These are phyloP conservation scores for Enteromius anoplus DNA, from an alignment of 2,797 vertebrate species.

Conservation along the genomic window DNA sequence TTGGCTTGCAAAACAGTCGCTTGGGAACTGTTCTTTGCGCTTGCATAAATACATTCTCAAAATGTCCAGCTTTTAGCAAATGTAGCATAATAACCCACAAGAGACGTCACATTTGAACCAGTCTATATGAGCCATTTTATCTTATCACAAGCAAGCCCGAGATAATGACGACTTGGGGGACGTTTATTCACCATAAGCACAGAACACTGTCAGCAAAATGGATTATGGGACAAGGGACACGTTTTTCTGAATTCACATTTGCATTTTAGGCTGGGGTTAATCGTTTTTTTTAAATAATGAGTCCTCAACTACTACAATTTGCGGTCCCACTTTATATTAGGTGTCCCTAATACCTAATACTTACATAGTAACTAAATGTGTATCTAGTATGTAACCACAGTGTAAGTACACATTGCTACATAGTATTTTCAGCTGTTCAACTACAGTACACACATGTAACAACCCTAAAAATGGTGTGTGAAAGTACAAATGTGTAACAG, in stretches of 20 bases:
- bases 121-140: background rate
- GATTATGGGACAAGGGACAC: background rate
- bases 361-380: too few relatives aligned
- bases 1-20: conserved; percentile 33
- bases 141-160: conserved; percentile 12
- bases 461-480: too few relatives aligned
- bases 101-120: conserved; percentile 28
- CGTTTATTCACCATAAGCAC: conserved; percentile 8
- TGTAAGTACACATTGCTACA: too few relatives aligned
- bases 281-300: background rate
- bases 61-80: conserved; percentile 16
- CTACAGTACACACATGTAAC: too few relatives aligned
- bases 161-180: conserved; percentile 34
- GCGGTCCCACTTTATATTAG: too few relatives aligned
- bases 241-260: background rate
- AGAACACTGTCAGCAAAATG: background rate
- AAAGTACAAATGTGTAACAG: too few relatives aligned
- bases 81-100: conserved; percentile 17
- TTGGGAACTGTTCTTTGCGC: background rate
- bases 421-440: too few relatives aligned
- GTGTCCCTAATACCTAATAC: too few relatives aligned
- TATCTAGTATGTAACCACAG: too few relatives aligned
- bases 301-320: too few relatives aligned
- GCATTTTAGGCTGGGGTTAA: background rate
- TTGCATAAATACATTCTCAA: conserved; percentile 1